phyloP scores from a whole-genome alignment of 1,140 invertebrate species.

The Babylonia areolata region DNA sequence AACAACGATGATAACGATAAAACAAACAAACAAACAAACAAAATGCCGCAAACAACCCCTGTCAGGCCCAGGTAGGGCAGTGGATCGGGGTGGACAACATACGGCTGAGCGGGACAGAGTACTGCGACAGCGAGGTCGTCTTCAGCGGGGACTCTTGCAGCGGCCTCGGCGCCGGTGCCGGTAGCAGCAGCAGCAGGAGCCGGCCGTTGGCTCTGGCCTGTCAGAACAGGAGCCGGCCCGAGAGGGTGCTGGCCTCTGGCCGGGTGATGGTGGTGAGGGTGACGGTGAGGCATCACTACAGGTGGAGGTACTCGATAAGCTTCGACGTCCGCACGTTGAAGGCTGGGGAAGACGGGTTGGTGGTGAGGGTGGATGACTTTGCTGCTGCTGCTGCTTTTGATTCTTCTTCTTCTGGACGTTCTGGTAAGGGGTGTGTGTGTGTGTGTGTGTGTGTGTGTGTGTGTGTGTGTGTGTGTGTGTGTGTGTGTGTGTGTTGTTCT shows the following conservation, averaged over 20 bases:
- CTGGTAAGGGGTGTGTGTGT: too few relatives aligned
- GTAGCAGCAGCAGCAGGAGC: neutral
- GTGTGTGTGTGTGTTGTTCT: too few relatives aligned
- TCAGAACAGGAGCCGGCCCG: neutral
- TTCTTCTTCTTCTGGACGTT: too few relatives aligned
- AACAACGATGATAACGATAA: too few relatives aligned
- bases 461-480: too few relatives aligned
- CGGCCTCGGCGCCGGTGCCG: too few relatives aligned
- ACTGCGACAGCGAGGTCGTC: neutral
- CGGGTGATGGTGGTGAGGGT: neutral
- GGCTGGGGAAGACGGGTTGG: neutral
- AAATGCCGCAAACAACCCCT: too few relatives aligned
- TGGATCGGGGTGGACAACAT: neutral
- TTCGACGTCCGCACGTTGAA: neutral
- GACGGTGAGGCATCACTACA: neutral
- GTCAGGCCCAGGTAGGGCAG: too few relatives aligned
- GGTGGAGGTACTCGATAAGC: neutral
- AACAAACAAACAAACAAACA: too few relatives aligned
- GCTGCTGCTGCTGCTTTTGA: neutral
- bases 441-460: too few relatives aligned
- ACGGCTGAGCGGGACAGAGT: neutral
- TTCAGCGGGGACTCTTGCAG: neutral
- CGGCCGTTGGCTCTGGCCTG: neutral
- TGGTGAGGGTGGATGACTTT: neutral
- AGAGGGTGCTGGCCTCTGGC: neutral